These are phyloP conservation scores for Lasiommata megera DNA, from an alignment of 2,888 invertebrate genomes.

Conservation along the genomic window DNA sequence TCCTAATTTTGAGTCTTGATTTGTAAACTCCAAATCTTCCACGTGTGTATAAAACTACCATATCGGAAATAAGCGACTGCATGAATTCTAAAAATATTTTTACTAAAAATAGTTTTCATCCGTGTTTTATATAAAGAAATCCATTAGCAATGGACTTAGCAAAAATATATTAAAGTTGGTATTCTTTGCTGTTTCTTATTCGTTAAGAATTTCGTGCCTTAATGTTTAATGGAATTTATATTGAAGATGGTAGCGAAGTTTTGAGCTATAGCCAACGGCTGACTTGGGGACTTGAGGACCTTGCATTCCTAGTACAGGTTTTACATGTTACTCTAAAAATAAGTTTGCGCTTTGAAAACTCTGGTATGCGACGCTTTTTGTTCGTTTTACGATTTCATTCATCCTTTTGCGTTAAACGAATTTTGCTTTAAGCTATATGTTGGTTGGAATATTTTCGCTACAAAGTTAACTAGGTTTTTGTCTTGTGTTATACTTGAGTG, in stretches of 20 bases:
- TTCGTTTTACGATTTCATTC: constrained; percentile 8
- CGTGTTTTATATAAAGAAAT: too few relatives aligned
- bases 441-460: background rate
- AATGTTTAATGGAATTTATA: background rate
- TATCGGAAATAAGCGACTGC: too few relatives aligned
- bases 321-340: constrained; percentile 18
- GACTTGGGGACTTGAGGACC: too few relatives aligned
- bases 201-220: background rate
- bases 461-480: background rate
- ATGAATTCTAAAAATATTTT: too few relatives aligned
- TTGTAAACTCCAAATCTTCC: too few relatives aligned
- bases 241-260: constrained; percentile 19
- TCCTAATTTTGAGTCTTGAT: too few relatives aligned
- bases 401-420: constrained; percentile 3
- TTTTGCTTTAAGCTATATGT: background rate
- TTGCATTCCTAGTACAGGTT: constrained; percentile 24
- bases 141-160: too few relatives aligned
- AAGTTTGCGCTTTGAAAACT: constrained; percentile 15
- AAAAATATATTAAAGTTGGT: too few relatives aligned
- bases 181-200: too few relatives aligned
- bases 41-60: too few relatives aligned
- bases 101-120: too few relatives aligned
- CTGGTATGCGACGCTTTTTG: constrained; percentile 13
- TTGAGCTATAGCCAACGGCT: constrained; percentile 15
- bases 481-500: background rate